These are phyloP conservation scores for Phortica variegata DNA, from an alignment of 1,140 invertebrate genomes.

Conservation along the genomic window DNA sequence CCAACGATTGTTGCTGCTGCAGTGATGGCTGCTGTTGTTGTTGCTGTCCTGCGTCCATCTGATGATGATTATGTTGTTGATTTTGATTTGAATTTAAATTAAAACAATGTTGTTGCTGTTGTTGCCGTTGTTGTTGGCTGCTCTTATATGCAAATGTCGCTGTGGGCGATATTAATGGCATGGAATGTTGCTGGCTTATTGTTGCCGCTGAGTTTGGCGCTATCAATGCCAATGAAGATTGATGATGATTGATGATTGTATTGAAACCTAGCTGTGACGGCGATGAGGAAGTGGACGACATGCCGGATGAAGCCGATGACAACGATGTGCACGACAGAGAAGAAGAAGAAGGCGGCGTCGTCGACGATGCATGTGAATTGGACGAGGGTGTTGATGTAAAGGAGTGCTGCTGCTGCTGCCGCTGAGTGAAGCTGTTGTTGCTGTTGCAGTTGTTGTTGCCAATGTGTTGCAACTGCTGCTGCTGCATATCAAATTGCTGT, in stretches of 20 bases:
- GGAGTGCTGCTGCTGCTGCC: too few species aligned
- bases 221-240: constrained; percentile 16
- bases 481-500: constrained; percentile 15
- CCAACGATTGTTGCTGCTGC: constrained; percentile 10
- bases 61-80: not conserved
- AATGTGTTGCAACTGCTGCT: constrained; percentile 17
- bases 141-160: constrained; percentile 32
- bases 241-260: too few species aligned
- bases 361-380: too few species aligned
- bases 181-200: too few species aligned
- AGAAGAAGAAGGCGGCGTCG: too few species aligned
- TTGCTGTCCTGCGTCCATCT: constrained; percentile 5
- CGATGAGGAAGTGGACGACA: constrained; percentile 23
- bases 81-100: constrained; percentile 1
- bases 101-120: constrained; percentile 10
- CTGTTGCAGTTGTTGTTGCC: constrained; percentile 1
- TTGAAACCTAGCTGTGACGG: too few species aligned
- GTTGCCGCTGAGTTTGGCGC: not conserved
- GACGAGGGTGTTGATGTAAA: too few species aligned
- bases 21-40: constrained; percentile 10
- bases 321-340: too few species aligned
- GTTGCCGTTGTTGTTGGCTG: constrained; percentile 1
- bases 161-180: too few species aligned
- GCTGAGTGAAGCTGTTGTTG: constrained; percentile 1
- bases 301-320: too few species aligned